Percentiles rank a stretch among this genome's conserved stretches.
Conservation (phyloP, 1,140 invertebrate species). For the Pseudomyrmex flavicornis region DNA sequence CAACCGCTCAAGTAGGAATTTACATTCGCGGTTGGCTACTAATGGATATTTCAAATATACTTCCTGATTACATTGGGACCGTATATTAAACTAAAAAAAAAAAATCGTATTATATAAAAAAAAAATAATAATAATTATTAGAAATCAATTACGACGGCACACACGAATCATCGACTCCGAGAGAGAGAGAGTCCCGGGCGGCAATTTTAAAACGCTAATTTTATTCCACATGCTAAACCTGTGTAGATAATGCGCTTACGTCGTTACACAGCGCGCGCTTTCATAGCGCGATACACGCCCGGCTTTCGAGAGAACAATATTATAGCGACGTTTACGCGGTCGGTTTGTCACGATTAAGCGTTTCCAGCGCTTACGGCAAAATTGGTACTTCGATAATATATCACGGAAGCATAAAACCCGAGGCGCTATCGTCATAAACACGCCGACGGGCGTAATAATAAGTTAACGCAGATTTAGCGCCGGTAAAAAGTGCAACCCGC, state of each 20-base stretch:
- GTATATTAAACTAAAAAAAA: no score
- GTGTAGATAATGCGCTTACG: constrained; percentile 18
- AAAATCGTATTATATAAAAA: background rate
- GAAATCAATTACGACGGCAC: constrained; percentile 21
- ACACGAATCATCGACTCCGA: background rate
- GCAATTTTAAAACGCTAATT: no score
- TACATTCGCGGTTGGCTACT: no score
- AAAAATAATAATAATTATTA: background rate
- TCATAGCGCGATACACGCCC: background rate
- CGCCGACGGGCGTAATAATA: constrained; percentile 74
- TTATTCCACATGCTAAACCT: constrained; percentile 20
- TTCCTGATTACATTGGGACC: no score
- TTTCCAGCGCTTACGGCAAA: constrained; percentile 39
- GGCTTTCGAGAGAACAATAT: constrained; percentile 41
- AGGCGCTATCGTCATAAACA: constrained; percentile 73
- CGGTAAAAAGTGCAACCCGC: constrained; percentile 70
- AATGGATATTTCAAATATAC: no score
- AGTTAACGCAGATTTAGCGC: constrained; percentile 79
- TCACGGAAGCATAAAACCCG: constrained; percentile 65
- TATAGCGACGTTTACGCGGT: constrained; percentile 41
- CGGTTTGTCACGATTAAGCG: constrained; percentile 57
- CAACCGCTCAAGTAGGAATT: no score
- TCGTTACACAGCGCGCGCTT: constrained; percentile 9
- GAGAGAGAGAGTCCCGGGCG: background rate
- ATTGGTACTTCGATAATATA: constrained; percentile 69